A percentile compares a stretch with the other conserved stretches of the same genome.
phyloP scores from a whole-genome alignment of 2,888 invertebrate species.

The Drosophila putrida region DNA sequence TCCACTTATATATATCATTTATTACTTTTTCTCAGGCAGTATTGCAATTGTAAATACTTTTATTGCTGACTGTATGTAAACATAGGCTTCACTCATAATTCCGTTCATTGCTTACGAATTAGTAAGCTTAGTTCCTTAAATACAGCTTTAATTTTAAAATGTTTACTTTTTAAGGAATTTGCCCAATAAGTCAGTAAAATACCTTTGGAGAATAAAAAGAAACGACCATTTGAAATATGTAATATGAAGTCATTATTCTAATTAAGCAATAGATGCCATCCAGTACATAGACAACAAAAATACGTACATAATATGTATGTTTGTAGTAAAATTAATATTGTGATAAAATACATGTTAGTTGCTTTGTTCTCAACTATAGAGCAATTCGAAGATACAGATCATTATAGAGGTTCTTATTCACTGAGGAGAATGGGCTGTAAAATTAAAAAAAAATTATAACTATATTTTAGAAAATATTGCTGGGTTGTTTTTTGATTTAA shows the following conservation, averaged over 20 bases:
- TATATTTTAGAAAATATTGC: slow-evolving; percentile 56
- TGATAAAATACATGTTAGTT: slow-evolving; percentile 50
- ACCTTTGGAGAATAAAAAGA: not conserved
- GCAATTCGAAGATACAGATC: slow-evolving; percentile 59
- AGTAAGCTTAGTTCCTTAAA: too few relatives aligned
- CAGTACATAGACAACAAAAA: slow-evolving; percentile 66
- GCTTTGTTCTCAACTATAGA: slow-evolving; percentile 25
- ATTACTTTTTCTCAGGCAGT: too few relatives aligned
- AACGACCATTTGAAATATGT: slow-evolving; percentile 3
- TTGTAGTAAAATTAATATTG: slow-evolving; percentile 56
- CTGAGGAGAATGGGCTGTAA: slow-evolving; percentile 22
- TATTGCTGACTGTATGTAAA: not conserved
- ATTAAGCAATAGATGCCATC: slow-evolving; percentile 58
- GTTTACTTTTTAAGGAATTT: not conserved
- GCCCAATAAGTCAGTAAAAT: not conserved
- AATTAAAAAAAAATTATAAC: slow-evolving; percentile 44
- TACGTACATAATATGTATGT: slow-evolving; percentile 41
- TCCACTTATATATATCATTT: too few relatives aligned
- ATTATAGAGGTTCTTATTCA: slow-evolving; percentile 43
- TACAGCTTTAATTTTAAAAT: not conserved
- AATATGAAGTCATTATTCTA: slow-evolving; percentile 62
- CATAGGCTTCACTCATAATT: too few relatives aligned
- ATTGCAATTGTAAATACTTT: too few relatives aligned
- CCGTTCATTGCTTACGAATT: too few relatives aligned
- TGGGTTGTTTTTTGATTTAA: slow-evolving; percentile 18